phyloP scores from a whole-genome alignment of 2,888 invertebrate species.

The Mantis religiosa region DNA sequence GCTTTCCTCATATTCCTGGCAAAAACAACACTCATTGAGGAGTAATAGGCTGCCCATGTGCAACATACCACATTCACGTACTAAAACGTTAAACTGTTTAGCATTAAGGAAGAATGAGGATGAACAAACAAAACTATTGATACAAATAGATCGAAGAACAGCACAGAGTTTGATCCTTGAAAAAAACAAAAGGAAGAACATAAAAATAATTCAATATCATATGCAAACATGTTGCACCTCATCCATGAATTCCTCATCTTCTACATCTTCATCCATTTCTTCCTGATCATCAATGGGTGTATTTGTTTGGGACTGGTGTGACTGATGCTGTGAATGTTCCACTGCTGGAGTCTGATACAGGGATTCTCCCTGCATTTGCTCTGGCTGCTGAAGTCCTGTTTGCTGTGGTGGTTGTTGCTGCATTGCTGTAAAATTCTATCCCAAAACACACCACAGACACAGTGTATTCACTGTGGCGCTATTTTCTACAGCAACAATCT shows the following conservation, averaged over 20 bases:
- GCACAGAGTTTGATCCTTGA: background rate
- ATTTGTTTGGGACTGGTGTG: background rate
- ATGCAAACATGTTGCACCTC: constrained; percentile 43
- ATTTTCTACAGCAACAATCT: background rate
- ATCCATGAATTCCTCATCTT: constrained; percentile 53
- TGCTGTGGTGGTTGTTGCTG: background rate
- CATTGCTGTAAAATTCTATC: background rate
- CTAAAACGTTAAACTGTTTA: background rate
- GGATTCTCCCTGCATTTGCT: background rate
- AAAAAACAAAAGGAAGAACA: constrained; percentile 12
- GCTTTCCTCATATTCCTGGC: constrained; percentile 48
- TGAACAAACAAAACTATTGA: background rate
- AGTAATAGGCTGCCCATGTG: background rate
- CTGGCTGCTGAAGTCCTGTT: background rate
- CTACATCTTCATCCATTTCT: constrained; percentile 48
- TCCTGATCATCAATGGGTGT: constrained; percentile 31
- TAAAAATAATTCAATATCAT: constrained; percentile 25
- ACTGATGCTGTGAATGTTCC: background rate
- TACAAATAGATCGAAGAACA: background rate
- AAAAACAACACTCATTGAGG: background rate
- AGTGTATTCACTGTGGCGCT: background rate
- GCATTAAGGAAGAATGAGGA: background rate
- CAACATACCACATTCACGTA: background rate
- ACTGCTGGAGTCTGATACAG: background rate
- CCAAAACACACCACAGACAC: background rate